These are phyloP conservation scores for Nothocercus julius DNA, from an alignment of 2,113 vertebrate genomes.

Conservation along the genomic window DNA sequence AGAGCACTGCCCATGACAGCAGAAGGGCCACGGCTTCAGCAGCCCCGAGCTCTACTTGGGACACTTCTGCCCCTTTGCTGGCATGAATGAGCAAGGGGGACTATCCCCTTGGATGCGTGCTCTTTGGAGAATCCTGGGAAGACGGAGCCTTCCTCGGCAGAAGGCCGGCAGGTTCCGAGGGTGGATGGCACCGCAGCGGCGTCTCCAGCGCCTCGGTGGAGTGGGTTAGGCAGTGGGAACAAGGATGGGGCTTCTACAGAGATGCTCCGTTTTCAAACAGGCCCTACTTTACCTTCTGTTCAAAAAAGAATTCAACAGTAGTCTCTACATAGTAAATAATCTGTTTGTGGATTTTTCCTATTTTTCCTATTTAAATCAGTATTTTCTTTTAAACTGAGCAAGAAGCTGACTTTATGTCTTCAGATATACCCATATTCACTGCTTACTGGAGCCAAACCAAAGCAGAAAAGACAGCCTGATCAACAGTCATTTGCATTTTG, in stretches of 20 bases:
- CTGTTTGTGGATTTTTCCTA: background rate
- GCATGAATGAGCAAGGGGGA: background rate
- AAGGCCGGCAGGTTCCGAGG: background rate
- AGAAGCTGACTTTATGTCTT: background rate
- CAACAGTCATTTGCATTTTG: background rate
- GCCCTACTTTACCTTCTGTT: background rate
- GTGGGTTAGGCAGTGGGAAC: background rate
- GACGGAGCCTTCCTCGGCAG: background rate
- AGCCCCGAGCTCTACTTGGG: background rate
- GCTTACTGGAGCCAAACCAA: background rate
- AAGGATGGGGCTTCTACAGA: background rate
- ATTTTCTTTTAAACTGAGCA: background rate
- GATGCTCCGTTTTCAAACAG: background rate
- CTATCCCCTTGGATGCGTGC: background rate
- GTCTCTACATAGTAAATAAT: background rate
- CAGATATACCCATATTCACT: background rate
- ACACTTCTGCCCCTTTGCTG: background rate
- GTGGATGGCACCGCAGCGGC: background rate
- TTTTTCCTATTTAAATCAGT: background rate
- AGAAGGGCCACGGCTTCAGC: background rate
- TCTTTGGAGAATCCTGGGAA: background rate
- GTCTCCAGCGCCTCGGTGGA: background rate
- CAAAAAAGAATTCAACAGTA: background rate
- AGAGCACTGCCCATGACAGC: fast-evolving
- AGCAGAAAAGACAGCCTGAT: background rate